phyloP scores from a whole-genome alignment of 2,888 invertebrate species.

The Bugulina stolonifera region DNA sequence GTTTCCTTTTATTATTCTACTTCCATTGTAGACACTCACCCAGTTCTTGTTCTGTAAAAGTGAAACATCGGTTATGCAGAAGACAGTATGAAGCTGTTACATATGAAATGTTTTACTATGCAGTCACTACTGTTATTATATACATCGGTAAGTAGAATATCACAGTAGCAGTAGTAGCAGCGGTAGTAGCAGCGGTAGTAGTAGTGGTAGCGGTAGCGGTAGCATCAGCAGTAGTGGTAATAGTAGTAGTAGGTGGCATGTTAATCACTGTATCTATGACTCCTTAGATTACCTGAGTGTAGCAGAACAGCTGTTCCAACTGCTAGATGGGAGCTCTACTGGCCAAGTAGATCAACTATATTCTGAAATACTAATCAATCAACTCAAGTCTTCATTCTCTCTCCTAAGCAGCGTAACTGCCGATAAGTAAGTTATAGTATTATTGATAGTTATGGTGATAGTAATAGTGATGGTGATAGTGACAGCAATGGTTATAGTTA shows the following conservation, averaged over 20 bases:
- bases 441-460: too few relatives aligned
- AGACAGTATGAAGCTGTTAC: constrained; percentile 9
- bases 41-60: not conserved
- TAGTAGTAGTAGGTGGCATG: not conserved
- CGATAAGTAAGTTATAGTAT: too few relatives aligned
- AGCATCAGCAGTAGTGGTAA: not conserved
- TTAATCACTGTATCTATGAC: not conserved
- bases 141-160: not conserved
- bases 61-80: not conserved
- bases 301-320: constrained; percentile 1
- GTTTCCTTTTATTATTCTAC: not conserved
- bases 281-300: constrained; percentile 5
- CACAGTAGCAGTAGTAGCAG: not conserved
- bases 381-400: not conserved
- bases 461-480: too few relatives aligned
- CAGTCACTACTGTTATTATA: not conserved
- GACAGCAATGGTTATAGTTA: too few relatives aligned
- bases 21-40: not conserved
- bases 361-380: not conserved
- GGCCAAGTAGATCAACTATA: constrained; percentile 13
- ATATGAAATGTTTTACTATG: constrained; percentile 19
- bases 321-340: not conserved
- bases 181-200: not conserved
- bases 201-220: not conserved
- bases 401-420: too few relatives aligned